Base-by-base conservation (phyloP, 2,797 vertebrate genomes). In the Lophius americanus region DNA sequence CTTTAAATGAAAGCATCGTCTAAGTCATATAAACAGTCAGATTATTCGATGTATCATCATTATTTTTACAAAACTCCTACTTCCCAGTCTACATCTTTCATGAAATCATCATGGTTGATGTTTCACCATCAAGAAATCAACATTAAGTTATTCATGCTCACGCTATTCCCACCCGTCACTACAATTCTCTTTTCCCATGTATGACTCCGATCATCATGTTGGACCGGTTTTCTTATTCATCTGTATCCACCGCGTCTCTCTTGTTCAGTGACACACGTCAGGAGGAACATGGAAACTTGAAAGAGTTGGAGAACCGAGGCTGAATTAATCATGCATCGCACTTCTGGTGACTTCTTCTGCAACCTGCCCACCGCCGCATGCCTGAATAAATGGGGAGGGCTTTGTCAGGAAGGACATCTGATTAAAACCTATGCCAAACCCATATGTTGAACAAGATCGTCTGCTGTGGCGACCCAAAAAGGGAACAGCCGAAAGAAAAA, bases 51-150 rank as follows among this genome's bases (percentile, higher is more conserved):
- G 36, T 13, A 37, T 73, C 64, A 57, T 65, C 3, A 62, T 59
- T 76, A 73, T 73, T 76, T 23, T 67, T 13, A 76, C 8, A 1
- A 49, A 59, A 59, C 46, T 66, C 53, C 47, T 53, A 14, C 42
- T 11, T n/a, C 11, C 32, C 35, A 11, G 13, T 53, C 36, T 42
- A 13, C 49, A 55, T 63, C 1, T 68, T 70, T 61, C 9, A 77
- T 48, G 44, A 23, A 23, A 23, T 6, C 41, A 39, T 54, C 42
- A 4, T 41, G 37, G 43, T 4, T 61, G 44, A 33, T 53, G 23
- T 64, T 46, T 35, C 42, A 38, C n/a, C 14, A 32, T 44, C 33
- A 43, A 38, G 44, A 36, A 38, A 49, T 48, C 9, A 66, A 23
- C 23, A 23, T 23, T 23, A 23, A 23, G 23, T 23, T 23, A 23